Evolutionary conservation across 2,888 invertebrate species (phyloP).

Genomic region (Eupithecia abbreviata): DNA sequence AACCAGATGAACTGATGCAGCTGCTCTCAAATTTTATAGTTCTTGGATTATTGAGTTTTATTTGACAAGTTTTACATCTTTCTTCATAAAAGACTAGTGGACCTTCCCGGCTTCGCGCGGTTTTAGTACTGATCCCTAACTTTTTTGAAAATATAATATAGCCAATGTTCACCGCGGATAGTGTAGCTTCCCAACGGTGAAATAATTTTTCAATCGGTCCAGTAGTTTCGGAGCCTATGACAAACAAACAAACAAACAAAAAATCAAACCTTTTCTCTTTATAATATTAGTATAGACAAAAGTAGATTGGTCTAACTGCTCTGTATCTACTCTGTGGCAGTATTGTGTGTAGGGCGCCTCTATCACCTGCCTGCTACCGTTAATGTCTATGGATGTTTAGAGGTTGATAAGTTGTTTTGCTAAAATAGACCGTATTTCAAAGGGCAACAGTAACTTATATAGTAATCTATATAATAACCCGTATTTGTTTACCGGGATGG

Average conservation of each 20-base stretch:
- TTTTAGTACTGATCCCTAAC: too few species aligned
- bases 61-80: not conserved
- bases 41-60: not conserved
- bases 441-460: slow-evolving; percentile 25
- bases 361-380: slow-evolving; percentile 41
- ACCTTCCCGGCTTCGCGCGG: too few species aligned
- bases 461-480: not conserved
- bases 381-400: slow-evolving; percentile 41
- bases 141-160: too few species aligned
- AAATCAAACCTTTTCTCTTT: too few species aligned
- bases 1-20: not conserved
- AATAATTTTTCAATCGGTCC: too few species aligned
- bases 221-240: too few species aligned
- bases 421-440: slow-evolving; percentile 21
- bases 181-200: too few species aligned
- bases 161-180: too few species aligned
- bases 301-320: not conserved
- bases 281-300: too few species aligned
- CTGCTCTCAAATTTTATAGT: not conserved
- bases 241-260: too few species aligned
- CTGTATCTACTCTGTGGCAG: slow-evolving; percentile 12
- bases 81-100: not conserved
- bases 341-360: slow-evolving; percentile 32
- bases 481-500: slow-evolving; percentile 1
- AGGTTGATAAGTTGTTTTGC: slow-evolving; percentile 29